phyloP scores from a whole-genome alignment of 2,888 invertebrate species.

The Glomeris marginata region DNA sequence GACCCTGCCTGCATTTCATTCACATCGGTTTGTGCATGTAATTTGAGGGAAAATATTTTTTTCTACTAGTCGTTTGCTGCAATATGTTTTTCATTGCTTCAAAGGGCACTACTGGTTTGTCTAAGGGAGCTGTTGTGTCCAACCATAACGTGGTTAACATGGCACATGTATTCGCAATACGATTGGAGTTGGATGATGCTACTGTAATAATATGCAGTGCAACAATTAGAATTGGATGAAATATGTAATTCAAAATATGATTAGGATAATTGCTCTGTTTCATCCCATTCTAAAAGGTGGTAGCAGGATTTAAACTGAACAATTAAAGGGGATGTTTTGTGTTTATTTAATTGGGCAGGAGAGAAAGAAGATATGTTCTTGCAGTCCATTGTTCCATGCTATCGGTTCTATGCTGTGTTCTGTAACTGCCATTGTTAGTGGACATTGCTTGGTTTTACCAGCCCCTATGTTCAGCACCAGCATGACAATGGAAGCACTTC shows the following conservation, averaged over 20 bases:
- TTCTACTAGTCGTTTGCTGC: too few species aligned
- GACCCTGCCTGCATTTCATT: constrained; percentile 61
- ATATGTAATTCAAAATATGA: too few species aligned
- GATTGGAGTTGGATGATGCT: neutral
- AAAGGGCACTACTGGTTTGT: constrained; percentile 59
- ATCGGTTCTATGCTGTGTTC: constrained; percentile 15
- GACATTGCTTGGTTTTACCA: constrained; percentile 39
- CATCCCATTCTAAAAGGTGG: constrained; percentile 63
- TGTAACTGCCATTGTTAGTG: constrained; percentile 17
- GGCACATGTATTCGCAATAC: constrained; percentile 38
- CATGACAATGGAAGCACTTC: constrained; percentile 44
- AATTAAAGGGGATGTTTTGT: too few species aligned
- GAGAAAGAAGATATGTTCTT: neutral
- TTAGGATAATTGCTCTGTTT: constrained; percentile 66
- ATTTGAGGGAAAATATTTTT: neutral
- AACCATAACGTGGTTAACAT: constrained; percentile 66
- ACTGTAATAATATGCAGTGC: constrained; percentile 19
- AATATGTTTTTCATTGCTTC: too few species aligned
- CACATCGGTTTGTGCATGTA: constrained; percentile 45
- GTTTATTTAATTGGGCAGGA: too few species aligned
- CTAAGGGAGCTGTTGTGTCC: constrained; percentile 56
- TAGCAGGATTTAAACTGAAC: constrained; percentile 29
- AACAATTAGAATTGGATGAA: constrained; percentile 16
- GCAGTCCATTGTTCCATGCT: constrained; percentile 16
- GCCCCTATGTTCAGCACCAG: constrained; percentile 43